A percentile compares a stretch with the other conserved stretches of the same genome.
Conservation (phyloP, 2,113 vertebrate species). For the Mixornis gularis region DNA sequence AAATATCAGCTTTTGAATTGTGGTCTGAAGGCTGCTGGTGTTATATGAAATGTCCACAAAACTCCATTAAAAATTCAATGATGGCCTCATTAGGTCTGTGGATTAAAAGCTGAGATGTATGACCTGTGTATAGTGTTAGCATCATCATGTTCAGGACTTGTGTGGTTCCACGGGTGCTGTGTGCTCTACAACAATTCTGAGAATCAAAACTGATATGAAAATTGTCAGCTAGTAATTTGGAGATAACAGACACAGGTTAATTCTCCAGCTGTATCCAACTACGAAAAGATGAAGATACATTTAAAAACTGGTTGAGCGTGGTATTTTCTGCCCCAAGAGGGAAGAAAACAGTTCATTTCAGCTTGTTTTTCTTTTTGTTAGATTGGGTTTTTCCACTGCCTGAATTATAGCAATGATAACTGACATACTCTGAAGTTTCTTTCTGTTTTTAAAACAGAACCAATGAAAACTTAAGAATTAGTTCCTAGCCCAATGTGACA, state of each 20-base stretch:
- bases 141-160: background rate
- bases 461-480: background rate
- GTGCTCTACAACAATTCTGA: background rate
- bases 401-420: background rate
- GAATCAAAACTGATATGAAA: background rate
- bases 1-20: background rate
- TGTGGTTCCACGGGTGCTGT: background rate
- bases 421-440: background rate
- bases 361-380: background rate
- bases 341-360: background rate
- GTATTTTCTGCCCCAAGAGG: background rate
- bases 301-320: background rate
- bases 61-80: background rate
- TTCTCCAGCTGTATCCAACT: background rate
- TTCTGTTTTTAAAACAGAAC: background rate
- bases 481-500: background rate
- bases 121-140: background rate
- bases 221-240: background rate
- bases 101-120: background rate
- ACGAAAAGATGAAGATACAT: background rate
- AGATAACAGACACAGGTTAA: background rate
- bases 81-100: background rate
- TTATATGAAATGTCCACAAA: background rate
- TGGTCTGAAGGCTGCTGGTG: background rate
- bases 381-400: background rate